A percentile compares a stretch with the other conserved stretches of the same genome.
Evolutionary conservation across 2,888 invertebrate genomes (phyloP).

Genomic region (Heliconius ismenius): DNA sequence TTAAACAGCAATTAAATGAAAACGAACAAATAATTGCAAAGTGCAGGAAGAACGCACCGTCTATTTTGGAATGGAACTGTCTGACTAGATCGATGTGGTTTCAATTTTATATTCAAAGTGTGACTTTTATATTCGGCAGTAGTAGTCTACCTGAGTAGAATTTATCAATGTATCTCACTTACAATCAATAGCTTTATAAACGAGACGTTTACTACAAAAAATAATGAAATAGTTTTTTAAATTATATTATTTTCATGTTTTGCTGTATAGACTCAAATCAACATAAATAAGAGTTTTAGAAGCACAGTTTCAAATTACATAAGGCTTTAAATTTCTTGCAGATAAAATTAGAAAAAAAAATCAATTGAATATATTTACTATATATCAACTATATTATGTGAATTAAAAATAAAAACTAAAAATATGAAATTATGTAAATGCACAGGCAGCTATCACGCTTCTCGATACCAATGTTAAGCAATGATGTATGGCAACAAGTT

Average conservation of each 20-base stretch:
- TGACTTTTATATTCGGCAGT: conserved; percentile 13
- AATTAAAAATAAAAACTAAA: not conserved
- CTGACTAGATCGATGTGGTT: not conserved
- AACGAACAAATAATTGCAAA: not conserved
- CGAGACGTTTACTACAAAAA: not conserved
- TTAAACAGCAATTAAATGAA: too few relatives aligned
- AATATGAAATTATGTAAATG: conserved; percentile 15
- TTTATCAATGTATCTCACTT: conserved; percentile 31
- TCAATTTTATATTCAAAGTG: conserved; percentile 23
- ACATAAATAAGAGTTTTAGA: not conserved
- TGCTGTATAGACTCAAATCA: too few relatives aligned
- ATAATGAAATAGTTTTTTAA: not conserved
- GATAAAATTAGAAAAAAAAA: too few relatives aligned
- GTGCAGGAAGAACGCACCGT: not conserved
- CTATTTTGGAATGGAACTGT: not conserved
- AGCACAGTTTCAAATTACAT: not conserved
- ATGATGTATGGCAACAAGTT: conserved; percentile 16
- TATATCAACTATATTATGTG: not conserved
- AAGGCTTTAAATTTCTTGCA: not conserved
- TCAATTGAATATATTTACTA: too few relatives aligned
- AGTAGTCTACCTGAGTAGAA: conserved; percentile 29
- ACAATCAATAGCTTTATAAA: conserved; percentile 30
- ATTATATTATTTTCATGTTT: not conserved
- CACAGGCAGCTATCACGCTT: not conserved
- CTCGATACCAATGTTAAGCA: conserved; percentile 10